Evolutionary conservation across 1,140 invertebrate genomes (phyloP).

Genomic region (Diorhabda elongata): DNA sequence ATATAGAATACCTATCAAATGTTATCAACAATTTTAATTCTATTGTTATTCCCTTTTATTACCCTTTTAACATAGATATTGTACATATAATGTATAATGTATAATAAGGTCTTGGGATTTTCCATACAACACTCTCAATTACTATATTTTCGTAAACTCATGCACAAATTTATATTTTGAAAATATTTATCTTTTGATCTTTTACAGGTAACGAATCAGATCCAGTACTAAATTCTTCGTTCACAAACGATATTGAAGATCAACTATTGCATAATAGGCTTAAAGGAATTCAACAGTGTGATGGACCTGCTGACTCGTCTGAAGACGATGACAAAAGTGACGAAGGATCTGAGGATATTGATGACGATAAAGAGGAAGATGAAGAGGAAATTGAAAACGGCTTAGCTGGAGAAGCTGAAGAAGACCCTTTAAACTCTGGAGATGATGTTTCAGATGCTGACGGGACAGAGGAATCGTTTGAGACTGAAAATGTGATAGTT

Average conservation of each 20-base stretch:
- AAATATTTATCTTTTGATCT: background rate
- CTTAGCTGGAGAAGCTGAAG: conserved; percentile 72
- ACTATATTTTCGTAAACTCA: no score
- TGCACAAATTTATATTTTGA: no score
- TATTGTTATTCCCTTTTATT: no score
- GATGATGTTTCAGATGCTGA: conserved; percentile 97
- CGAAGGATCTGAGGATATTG: conserved; percentile 61
- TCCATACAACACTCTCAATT: no score
- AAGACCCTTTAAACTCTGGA: conserved; percentile 85
- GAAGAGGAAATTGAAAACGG: conserved; percentile 69
- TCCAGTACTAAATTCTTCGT: background rate
- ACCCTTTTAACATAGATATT: no score
- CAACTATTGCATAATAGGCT: conserved; percentile 5
- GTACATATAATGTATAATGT: no score
- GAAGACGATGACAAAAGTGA: conserved; percentile 70
- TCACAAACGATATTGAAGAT: background rate
- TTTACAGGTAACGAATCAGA: background rate
- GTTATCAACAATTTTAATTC: no score
- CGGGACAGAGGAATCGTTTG: conserved; percentile 81
- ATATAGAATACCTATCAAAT: no score
- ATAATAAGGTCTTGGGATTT: no score
- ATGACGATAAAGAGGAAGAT: conserved; percentile 65
- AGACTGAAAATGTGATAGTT: conserved; percentile 97
- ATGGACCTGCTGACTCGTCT: conserved; percentile 71
- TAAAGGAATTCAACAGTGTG: conserved; percentile 37